Base-by-base conservation (phyloP, 2,888 invertebrate genomes). In the Campoletis raptor region DNA sequence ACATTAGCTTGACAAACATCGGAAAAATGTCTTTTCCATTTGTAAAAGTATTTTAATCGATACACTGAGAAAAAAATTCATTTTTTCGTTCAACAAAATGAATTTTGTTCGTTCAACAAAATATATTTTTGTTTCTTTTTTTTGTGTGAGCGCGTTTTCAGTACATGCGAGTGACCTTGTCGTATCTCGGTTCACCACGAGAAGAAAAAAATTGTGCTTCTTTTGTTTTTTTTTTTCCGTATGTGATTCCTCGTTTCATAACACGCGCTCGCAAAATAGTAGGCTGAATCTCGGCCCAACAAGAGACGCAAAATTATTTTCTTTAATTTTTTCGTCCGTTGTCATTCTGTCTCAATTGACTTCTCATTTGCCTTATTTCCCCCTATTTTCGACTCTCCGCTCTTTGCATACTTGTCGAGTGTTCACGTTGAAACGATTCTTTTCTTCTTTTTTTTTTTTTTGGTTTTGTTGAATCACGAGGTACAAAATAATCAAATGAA, bases 121-220 rank as follows among this genome's bases (percentile, higher is more conserved):
- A n/a, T n/a, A n/a, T n/a, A n/a, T n/a, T n/a, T n/a, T n/a, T n/a
- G 8, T 45, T 42, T 42, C 42, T n/a, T 40, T 45, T 42, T 69
- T n/a, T 69, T 69, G 24, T 69, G 69, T 69, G 45, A 42, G 42
- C 69, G 21, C 45, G n/a, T 12, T 45, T 69, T 45, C 69, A 45
- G 45, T 69, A 45, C 45, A 69, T 45, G 45, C 45, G 24, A 42
- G 69, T 69, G 45, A 69, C 69, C 69, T 69, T 45, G 69, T 45
- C 45, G 45, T 69, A 69, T 42, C 40, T 69, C 66, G 37, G 66
- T 37, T 37, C 36, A 66, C 37, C 66, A 18, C 37, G 37, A 37
- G 37, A 10, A 66, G 69, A 69, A 69, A 66, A 66, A 40, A 18
- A n/a, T 66, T 66, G 37, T 66, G 66, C 3, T 37, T 66, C 66